Evolutionary conservation across 2,888 invertebrate genomes (phyloP).

Genomic region (Zaprionus obscuricornis): DNA sequence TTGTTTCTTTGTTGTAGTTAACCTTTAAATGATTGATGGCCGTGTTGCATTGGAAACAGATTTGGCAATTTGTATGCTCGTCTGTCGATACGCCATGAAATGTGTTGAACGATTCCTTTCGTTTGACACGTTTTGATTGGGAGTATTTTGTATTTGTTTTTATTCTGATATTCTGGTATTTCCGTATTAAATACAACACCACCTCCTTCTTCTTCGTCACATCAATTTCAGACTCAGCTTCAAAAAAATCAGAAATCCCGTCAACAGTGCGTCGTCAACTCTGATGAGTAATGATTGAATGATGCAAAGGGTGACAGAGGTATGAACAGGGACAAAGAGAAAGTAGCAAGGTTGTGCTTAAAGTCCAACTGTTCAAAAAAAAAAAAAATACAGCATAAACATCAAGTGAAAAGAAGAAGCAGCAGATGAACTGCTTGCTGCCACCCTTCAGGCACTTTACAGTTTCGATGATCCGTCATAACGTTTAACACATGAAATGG

Average conservation of each 20-base stretch:
- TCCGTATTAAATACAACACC: constrained; percentile 47
- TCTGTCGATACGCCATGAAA: constrained; percentile 78
- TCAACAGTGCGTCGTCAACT: constrained; percentile 68
- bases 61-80: constrained; percentile 73
- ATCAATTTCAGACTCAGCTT: too few species aligned
- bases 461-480: constrained; percentile 79
- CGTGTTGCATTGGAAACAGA: constrained; percentile 60
- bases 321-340: constrained; percentile 24
- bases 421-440: constrained; percentile 36
- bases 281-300: constrained; percentile 73
- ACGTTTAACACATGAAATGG: constrained; percentile 80
- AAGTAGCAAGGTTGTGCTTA: constrained; percentile 6
- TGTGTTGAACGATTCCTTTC: constrained; percentile 73
- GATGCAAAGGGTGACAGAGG: constrained; percentile 17
- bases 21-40: constrained; percentile 62
- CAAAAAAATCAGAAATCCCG: constrained; percentile 66
- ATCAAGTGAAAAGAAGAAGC: constrained; percentile 29
- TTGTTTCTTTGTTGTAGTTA: constrained; percentile 12
- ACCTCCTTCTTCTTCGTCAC: too few species aligned
- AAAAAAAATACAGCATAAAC: too few species aligned
- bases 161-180: constrained; percentile 28
- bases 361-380: constrained; percentile 76
- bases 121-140: constrained; percentile 73
- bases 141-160: constrained; percentile 43
- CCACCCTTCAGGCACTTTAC: constrained; percentile 69